Percentiles rank a stretch among this genome's conserved stretches.
Conservation (phyloP, 2,113 vertebrate species). For the Laticauda laticaudata region DNA sequence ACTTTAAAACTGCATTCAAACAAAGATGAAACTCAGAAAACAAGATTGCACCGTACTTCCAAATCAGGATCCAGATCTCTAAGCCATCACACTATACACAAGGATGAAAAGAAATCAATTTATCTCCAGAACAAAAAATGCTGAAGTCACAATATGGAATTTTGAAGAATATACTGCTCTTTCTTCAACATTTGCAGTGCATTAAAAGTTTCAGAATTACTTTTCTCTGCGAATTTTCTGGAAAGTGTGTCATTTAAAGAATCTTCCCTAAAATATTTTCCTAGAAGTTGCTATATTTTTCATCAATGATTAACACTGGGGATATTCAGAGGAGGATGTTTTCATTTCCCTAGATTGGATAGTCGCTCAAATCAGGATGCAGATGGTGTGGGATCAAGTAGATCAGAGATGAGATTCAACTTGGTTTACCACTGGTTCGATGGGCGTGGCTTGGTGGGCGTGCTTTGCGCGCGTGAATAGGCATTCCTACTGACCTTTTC, state of each 20-base stretch:
- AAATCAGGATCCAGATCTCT: not conserved
- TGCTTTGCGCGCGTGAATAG: no score
- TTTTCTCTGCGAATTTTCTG: not conserved
- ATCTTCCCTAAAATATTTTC: not conserved
- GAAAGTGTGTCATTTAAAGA: not conserved
- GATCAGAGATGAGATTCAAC: not conserved
- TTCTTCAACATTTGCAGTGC: not conserved
- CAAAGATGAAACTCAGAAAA: constrained; percentile 22
- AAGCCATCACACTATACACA: not conserved
- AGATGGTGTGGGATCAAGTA: not conserved
- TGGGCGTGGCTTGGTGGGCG: no score
- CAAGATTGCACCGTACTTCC: not conserved
- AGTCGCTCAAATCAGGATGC: not conserved
- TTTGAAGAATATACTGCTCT: not conserved
- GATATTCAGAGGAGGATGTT: not conserved
- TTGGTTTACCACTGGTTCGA: no score
- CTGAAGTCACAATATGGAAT: not conserved
- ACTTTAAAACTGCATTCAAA: constrained; percentile 21
- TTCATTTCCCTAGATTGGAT: not conserved
- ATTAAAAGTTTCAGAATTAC: not conserved
- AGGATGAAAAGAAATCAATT: no score
- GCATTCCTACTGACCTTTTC: no score
- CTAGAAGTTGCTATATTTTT: not conserved
- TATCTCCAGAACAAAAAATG: not conserved
- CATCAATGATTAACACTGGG: not conserved